These are phyloP conservation scores for Apodemia duryi DNA, from an alignment of 2,888 invertebrate genomes.

Conservation along the genomic window DNA sequence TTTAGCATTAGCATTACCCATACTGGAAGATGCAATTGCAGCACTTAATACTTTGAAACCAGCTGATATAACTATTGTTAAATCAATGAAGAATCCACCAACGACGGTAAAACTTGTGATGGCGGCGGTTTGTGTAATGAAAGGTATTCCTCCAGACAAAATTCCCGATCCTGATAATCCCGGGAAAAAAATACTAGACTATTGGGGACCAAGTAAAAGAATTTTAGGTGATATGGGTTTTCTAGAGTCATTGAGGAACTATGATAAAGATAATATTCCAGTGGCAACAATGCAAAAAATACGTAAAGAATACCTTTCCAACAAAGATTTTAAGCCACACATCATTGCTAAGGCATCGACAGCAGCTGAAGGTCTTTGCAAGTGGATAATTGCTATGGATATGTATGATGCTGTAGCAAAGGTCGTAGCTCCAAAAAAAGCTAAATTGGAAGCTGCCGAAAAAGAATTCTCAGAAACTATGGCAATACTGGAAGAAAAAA, in stretches of 20 bases:
- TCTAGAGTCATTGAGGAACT: constrained; percentile 85
- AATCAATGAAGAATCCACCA: constrained; percentile 94
- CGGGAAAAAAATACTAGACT: constrained; percentile 86
- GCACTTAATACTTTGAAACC: constrained; percentile 93
- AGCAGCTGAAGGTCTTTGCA: constrained; percentile 95
- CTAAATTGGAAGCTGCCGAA: constrained; percentile 88
- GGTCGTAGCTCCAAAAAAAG: constrained; percentile 91
- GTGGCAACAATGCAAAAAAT: constrained; percentile 85
- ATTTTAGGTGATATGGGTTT: constrained; percentile 90
- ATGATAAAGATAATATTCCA: constrained; percentile 92
- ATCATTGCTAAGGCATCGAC: constrained; percentile 93
- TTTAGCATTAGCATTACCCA: constrained; percentile 91
- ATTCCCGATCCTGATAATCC: constrained; percentile 84
- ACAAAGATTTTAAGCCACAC: constrained; percentile 88
- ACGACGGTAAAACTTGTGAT: constrained; percentile 89
- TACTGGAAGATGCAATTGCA: constrained; percentile 85
- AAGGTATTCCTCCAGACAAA: constrained; percentile 87
- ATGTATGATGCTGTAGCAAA: constrained; percentile 92
- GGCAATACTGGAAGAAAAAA: constrained; percentile 90
- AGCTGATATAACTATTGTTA: constrained; percentile 90
- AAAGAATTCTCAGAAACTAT: constrained; percentile 89
- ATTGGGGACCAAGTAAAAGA: constrained; percentile 91
- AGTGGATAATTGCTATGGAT: constrained; percentile 95
- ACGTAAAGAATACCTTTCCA: constrained; percentile 85
- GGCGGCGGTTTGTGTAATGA: constrained; percentile 95